Conservation (phyloP, 2,797 vertebrate species). For the Iguana delicatissima region DNA sequence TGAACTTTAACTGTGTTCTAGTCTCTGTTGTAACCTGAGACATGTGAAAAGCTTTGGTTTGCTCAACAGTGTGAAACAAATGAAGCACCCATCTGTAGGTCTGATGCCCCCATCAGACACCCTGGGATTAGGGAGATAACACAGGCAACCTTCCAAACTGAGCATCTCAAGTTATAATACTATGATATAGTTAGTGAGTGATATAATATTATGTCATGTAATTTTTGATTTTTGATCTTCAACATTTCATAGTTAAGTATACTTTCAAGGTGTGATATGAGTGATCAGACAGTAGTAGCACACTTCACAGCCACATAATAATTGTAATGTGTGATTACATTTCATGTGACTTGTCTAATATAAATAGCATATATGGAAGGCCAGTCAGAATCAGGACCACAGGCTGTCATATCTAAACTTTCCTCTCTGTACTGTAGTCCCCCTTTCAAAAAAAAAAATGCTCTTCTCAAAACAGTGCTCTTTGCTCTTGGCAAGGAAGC, state of each 20-base stretch:
- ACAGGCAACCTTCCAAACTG: constrained; percentile 52
- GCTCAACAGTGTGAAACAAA: not conserved
- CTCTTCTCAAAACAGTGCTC: not conserved
- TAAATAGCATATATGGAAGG: not conserved
- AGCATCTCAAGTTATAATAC: accelerated
- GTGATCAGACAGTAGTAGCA: not conserved
- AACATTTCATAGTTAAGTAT: not conserved
- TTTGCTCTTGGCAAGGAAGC: not conserved
- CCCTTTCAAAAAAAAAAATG: not conserved
- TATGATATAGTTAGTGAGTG: no score
- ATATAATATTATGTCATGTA: not conserved
- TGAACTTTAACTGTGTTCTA: not conserved
- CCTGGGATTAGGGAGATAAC: not conserved
- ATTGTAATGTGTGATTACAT: not conserved
- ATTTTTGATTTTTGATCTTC: not conserved
- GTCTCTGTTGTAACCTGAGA: not conserved
- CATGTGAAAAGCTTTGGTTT: not conserved
- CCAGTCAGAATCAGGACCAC: not conserved
- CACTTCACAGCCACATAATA: not conserved
- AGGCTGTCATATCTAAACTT: not conserved
- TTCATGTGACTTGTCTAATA: not conserved
- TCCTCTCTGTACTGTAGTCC: not conserved
- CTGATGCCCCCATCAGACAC: not conserved
- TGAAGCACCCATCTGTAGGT: not conserved
- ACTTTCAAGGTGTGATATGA: not conserved